Percentiles rank a stretch among this genome's conserved stretches.
Evolutionary conservation across 2,113 vertebrate species (phyloP).

Genomic region (Rhadina sibilatrix): DNA sequence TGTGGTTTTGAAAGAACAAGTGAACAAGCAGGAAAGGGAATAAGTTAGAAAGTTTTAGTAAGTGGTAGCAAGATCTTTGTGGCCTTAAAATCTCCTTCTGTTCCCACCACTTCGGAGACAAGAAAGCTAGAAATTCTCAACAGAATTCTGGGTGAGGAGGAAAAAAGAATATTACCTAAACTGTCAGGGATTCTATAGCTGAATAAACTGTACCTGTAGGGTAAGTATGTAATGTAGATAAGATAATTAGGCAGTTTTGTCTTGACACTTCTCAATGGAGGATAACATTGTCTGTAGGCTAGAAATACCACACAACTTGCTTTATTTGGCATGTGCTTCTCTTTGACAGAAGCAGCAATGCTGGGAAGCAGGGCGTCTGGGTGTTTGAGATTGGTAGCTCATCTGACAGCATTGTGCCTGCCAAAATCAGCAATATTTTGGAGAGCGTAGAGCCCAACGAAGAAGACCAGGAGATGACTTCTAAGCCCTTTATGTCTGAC

Average conservation of each 20-base stretch:
- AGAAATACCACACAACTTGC: neutral
- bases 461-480: constrained; percentile 46
- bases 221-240: neutral
- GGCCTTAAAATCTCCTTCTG: neutral
- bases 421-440: constrained; percentile 68
- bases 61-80: neutral
- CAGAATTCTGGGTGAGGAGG: neutral
- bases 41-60: neutral
- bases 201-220: neutral
- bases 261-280: neutral
- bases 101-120: neutral
- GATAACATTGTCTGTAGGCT: neutral
- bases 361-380: constrained; percentile 85
- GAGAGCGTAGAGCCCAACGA: neutral
- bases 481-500: constrained; percentile 21
- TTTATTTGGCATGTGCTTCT: neutral
- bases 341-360: constrained; percentile 83
- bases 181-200: neutral
- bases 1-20: neutral
- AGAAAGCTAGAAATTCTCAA: neutral
- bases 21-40: neutral
- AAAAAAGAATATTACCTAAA: neutral
- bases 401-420: constrained; percentile 75
- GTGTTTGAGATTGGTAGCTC: constrained; percentile 89
- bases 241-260: neutral